Percentiles rank a stretch among this genome's conserved stretches.
phyloP scores from a whole-genome alignment of 2,797 vertebrate species.

The Phylloscopus collybita region DNA sequence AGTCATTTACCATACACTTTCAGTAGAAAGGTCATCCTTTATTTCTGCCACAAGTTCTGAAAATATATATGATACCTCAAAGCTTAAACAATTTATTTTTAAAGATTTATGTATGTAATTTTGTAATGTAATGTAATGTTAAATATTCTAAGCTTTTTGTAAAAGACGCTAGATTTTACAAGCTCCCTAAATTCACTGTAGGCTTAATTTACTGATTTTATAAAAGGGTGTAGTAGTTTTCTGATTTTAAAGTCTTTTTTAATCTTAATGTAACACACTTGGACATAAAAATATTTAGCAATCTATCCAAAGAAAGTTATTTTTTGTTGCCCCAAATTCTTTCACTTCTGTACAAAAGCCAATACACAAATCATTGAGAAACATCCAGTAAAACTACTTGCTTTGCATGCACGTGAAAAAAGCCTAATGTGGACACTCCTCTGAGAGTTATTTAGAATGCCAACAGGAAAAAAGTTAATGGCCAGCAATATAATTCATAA shows the following conservation, averaged over 20 bases:
- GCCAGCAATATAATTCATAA: not conserved
- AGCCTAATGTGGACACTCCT: not conserved
- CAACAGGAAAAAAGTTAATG: not conserved
- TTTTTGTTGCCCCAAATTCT: not conserved
- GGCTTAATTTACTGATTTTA: not conserved
- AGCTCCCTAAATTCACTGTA: not conserved
- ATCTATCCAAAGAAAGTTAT: not conserved
- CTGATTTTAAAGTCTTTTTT: not conserved
- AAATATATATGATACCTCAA: conserved; percentile 8
- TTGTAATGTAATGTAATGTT: too few species aligned
- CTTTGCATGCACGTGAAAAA: not conserved
- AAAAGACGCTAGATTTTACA: not conserved
- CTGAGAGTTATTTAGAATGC: not conserved
- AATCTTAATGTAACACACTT: not conserved
- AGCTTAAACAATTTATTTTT: not conserved
- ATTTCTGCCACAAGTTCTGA: not conserved
- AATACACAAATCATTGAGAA: not conserved
- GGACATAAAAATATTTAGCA: not conserved
- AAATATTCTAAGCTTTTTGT: not conserved
- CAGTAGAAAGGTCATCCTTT: conserved; percentile 18
- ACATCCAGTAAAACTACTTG: not conserved
- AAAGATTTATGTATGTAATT: conserved; percentile 23
- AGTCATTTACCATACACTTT: not conserved
- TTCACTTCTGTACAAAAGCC: not conserved
- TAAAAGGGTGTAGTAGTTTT: not conserved